These are phyloP conservation scores for Lamprotornis superbus DNA, from an alignment of 2,113 vertebrate species.

Conservation along the genomic window DNA sequence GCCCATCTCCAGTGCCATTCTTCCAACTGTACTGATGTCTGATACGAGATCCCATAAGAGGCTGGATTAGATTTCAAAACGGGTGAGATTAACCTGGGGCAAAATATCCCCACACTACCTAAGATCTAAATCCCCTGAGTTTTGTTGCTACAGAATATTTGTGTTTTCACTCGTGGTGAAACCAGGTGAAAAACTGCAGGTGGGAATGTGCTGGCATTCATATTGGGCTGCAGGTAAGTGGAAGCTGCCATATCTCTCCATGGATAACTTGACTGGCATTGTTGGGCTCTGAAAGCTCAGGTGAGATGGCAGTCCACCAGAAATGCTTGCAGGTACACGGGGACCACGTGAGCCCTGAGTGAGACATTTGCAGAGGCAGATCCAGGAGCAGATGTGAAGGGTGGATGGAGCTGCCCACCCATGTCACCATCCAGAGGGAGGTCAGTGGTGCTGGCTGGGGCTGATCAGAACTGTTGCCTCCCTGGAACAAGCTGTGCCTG, in stretches of 20 bases:
- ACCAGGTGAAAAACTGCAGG: neutral
- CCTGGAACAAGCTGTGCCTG: neutral
- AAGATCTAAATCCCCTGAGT: neutral
- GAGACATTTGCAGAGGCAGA: accelerated
- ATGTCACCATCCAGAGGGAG: neutral
- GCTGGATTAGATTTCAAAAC: neutral
- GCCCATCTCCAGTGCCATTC: neutral
- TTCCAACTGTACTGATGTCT: neutral
- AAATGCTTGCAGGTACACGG: accelerated
- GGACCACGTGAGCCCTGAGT: neutral
- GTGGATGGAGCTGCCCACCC: neutral
- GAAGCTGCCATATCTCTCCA: neutral
- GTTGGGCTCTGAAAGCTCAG: neutral
- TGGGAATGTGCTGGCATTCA: neutral
- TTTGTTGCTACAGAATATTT: neutral
- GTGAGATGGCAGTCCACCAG: neutral
- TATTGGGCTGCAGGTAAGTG: neutral
- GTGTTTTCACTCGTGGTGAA: neutral
- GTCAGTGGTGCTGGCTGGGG: neutral
- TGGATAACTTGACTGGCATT: neutral
- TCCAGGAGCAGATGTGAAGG: neutral
- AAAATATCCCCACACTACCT: neutral
- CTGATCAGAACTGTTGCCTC: neutral
- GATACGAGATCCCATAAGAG: accelerated
- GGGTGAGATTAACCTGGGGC: neutral